phyloP scores from a whole-genome alignment of 2,888 invertebrate genomes.

The Pandemis cinnamomeana region DNA sequence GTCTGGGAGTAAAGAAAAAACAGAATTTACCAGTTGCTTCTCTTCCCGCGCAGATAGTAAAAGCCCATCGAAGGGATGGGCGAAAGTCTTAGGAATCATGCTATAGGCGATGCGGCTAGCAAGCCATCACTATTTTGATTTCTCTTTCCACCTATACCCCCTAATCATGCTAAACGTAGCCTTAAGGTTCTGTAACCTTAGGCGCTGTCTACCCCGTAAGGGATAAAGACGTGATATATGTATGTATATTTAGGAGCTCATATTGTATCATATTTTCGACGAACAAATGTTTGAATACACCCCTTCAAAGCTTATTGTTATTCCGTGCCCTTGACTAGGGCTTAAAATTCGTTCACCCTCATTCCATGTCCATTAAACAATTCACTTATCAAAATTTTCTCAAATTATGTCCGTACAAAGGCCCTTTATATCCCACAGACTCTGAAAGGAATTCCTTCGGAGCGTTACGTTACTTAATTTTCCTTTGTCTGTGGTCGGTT shows the following conservation, averaged over 20 bases:
- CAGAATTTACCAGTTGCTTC: no score
- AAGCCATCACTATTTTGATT: no score
- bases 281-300: neutral
- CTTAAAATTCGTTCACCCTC: neutral
- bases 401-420: slow-evolving; percentile 32
- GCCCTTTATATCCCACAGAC: slow-evolving; percentile 24
- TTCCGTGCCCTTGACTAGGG: neutral
- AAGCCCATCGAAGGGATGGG: no score
- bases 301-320: neutral
- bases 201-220: no score
- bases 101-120: no score
- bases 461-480: slow-evolving; percentile 25
- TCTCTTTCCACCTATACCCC: no score
- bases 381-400: slow-evolving; percentile 33
- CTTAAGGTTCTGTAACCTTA: no score
- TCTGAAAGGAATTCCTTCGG: slow-evolving; percentile 27
- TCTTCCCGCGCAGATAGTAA: no score
- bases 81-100: no score
- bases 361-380: slow-evolving; percentile 22
- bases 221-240: no score
- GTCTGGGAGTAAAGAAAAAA: no score
- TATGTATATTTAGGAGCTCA: neutral
- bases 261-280: neutral
- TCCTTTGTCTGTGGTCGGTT: slow-evolving; percentile 21
- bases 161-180: no score